These are phyloP conservation scores for Acanthococcus lagerstroemiae DNA, from an alignment of 2,888 invertebrate genomes.

Conservation along the genomic window DNA sequence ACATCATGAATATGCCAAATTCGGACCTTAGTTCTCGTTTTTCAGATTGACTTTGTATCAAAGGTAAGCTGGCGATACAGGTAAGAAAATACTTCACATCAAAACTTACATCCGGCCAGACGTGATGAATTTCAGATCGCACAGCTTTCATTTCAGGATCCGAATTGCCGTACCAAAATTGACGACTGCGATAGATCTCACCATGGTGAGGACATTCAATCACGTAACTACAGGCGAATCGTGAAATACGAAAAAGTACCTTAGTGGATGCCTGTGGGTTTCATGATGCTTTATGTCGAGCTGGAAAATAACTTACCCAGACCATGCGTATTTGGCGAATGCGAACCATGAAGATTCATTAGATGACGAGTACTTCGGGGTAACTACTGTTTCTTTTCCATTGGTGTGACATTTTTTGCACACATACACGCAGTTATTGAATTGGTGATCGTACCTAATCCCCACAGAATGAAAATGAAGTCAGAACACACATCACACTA, in stretches of 20 bases:
- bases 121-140: slow-evolving; percentile 54
- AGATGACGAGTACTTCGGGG: slow-evolving; percentile 46
- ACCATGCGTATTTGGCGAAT: slow-evolving; percentile 64
- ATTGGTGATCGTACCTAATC: slow-evolving; percentile 61
- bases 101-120: slow-evolving; percentile 54
- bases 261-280: neutral
- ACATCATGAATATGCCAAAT: too few relatives aligned
- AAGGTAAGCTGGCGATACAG: neutral
- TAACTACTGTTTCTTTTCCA: slow-evolving; percentile 52
- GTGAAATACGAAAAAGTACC: slow-evolving; percentile 1
- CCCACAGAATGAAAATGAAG: too few relatives aligned
- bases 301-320: slow-evolving; percentile 48
- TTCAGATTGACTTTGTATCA: neutral
- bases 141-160: slow-evolving; percentile 60
- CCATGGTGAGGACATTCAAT: slow-evolving; percentile 67
- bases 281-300: too few relatives aligned
- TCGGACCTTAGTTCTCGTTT: too few relatives aligned
- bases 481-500: too few relatives aligned
- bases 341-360: slow-evolving; percentile 54
- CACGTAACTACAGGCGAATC: slow-evolving; percentile 50
- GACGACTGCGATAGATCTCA: slow-evolving; percentile 59
- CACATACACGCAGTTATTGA: slow-evolving; percentile 56
- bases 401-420: slow-evolving; percentile 54
- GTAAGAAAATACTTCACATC: neutral
- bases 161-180: slow-evolving; percentile 72